Conservation (phyloP, 1,140 invertebrate genomes). For the Philotrypesis tridentata region DNA sequence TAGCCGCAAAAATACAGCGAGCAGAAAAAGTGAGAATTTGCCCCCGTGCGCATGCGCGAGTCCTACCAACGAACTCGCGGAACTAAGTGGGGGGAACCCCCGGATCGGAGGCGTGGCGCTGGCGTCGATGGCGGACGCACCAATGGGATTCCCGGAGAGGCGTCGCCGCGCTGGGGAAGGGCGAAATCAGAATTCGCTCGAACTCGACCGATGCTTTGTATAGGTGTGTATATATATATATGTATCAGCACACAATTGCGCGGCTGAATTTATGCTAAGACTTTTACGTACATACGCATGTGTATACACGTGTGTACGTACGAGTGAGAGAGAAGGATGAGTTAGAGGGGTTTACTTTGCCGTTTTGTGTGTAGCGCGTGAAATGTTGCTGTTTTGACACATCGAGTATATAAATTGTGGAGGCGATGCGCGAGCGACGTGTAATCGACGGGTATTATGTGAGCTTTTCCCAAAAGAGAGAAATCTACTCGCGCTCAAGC, state of each 20-base stretch:
- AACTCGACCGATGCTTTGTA: too few species aligned
- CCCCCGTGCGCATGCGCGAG: neutral
- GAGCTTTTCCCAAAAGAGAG: neutral
- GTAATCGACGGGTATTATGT: neutral
- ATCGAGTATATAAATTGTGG: neutral
- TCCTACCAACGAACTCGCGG: neutral
- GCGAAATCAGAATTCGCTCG: slow-evolving; percentile 4
- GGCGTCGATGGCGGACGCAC: neutral
- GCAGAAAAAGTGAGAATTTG: too few species aligned
- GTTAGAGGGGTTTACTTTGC: neutral
- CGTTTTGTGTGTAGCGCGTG: neutral
- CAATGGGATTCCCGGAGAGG: neutral
- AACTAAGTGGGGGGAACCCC: neutral
- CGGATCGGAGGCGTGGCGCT: neutral
- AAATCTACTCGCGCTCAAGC: neutral
- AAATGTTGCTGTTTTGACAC: neutral
- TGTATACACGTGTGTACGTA: too few species aligned
- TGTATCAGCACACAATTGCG: neutral
- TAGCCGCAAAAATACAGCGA: too few species aligned
- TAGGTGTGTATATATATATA: too few species aligned
- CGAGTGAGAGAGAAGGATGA: neutral
- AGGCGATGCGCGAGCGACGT: neutral
- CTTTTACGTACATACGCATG: neutral
- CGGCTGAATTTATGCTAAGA: slow-evolving; percentile 19
- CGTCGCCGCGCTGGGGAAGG: neutral